A percentile compares a stretch with the other conserved stretches of the same genome.
phyloP scores from a whole-genome alignment of 2,888 invertebrate species.

The Dasypogon diadema region DNA sequence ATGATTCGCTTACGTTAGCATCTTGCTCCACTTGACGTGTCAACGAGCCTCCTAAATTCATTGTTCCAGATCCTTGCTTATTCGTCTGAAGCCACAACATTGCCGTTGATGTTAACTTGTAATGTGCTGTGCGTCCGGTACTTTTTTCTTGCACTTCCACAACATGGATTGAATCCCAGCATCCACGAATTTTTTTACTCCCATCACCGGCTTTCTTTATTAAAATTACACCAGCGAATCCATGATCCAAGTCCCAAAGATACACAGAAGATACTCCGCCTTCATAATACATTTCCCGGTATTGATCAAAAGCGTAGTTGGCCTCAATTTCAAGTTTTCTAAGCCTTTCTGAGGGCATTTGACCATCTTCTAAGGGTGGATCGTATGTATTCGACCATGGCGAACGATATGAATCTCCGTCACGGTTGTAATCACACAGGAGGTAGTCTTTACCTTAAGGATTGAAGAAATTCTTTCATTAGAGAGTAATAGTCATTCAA shows the following conservation, averaged over 20 bases:
- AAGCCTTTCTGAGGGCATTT: constrained; percentile 96
- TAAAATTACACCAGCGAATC: constrained; percentile 97
- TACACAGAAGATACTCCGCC: constrained; percentile 99
- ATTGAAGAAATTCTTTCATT: too few species aligned
- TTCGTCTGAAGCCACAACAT: constrained; percentile 99
- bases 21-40: constrained; percentile 98
- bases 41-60: constrained; percentile 98
- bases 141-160: constrained; percentile 98
- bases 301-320: constrained; percentile 98
- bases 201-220: constrained; percentile 99
- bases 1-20: constrained; percentile 88
- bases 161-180: constrained; percentile 99
- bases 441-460: constrained; percentile 98
- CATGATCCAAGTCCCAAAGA: constrained; percentile 98
- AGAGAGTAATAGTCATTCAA: too few species aligned
- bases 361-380: constrained; percentile 97
- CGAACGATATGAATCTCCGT: constrained; percentile 98
- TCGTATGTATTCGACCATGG: constrained; percentile 99
- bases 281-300: constrained; percentile 99
- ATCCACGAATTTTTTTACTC: constrained; percentile 98
- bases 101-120: constrained; percentile 98
- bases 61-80: constrained; percentile 95
- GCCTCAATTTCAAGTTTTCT: constrained; percentile 97
- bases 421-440: constrained; percentile 98
- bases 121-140: constrained; percentile 93